phyloP scores from a whole-genome alignment of 2,888 invertebrate species.

The Lapara coniferarum region DNA sequence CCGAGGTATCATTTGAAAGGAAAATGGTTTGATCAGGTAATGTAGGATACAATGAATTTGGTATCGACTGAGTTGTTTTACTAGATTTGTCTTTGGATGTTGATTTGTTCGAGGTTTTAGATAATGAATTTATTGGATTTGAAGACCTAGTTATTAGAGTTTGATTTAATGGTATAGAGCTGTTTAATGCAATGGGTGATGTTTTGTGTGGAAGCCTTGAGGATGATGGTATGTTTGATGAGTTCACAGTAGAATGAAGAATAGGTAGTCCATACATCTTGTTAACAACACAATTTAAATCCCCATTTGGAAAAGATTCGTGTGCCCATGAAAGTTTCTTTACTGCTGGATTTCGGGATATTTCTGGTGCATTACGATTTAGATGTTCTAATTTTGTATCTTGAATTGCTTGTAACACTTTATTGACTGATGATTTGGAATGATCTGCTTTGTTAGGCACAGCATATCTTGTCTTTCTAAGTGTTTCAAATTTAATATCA shows the following conservation, averaged over 20 bases:
- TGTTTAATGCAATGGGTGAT: not conserved
- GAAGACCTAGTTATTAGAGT: not conserved
- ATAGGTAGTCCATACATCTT: conserved; percentile 7
- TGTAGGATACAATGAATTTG: not conserved
- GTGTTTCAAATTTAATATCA: not conserved
- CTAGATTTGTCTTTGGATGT: not conserved
- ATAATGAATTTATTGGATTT: not conserved
- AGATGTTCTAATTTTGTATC: not conserved
- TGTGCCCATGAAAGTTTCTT: not conserved
- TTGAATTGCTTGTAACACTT: conserved; percentile 2
- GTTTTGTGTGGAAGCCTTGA: not conserved
- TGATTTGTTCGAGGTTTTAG: not conserved
- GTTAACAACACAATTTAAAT: conserved; percentile 3
- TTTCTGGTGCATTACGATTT: not conserved
- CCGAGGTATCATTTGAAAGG: not conserved
- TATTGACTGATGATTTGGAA: not conserved
- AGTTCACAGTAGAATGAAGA: not conserved
- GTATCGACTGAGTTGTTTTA: not conserved
- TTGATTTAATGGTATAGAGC: not conserved
- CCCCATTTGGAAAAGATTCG: not conserved
- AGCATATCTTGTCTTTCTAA: conserved; percentile 8
- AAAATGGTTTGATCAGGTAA: not conserved
- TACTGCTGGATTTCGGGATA: not conserved
- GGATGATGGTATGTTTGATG: not conserved
- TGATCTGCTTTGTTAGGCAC: conserved; percentile 2